These are phyloP conservation scores for Dorcus hopei DNA, from an alignment of 2,888 invertebrate species.

Conservation along the genomic window DNA sequence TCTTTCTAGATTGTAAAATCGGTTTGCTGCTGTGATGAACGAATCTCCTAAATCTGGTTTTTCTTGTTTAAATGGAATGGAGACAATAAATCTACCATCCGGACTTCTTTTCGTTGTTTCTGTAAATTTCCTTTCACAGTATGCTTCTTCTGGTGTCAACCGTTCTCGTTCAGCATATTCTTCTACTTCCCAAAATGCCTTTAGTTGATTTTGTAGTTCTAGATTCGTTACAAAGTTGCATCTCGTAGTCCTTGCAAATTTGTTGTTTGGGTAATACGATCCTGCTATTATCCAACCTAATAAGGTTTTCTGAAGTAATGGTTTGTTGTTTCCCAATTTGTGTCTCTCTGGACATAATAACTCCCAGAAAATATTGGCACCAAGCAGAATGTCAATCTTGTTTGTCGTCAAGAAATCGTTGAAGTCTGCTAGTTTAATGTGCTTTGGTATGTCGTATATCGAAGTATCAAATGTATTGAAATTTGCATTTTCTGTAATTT, in stretches of 20 bases:
- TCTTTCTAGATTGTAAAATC: conserved; percentile 19
- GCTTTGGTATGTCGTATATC: neutral
- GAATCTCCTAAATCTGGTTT: neutral
- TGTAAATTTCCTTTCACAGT: neutral
- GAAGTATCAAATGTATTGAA: neutral
- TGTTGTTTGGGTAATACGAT: neutral
- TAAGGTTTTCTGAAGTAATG: neutral
- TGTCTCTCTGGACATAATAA: neutral
- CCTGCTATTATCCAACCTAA: neutral
- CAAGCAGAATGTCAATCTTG: neutral
- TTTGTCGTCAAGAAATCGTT: neutral
- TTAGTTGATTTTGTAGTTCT: neutral
- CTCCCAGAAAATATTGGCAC: neutral
- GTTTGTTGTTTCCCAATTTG: too few relatives aligned
- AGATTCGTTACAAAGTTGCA: neutral
- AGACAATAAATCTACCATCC: too few relatives aligned
- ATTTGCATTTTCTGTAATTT: neutral
- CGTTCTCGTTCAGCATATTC: neutral
- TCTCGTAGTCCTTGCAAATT: neutral
- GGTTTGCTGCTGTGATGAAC: neutral
- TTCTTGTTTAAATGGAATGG: neutral
- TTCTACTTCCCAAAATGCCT: conserved; percentile 2
- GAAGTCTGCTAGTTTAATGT: neutral
- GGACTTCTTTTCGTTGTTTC: neutral
- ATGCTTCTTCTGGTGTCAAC: neutral